A percentile compares a stretch with the other conserved stretches of the same genome.
phyloP scores from a whole-genome alignment of 2,113 vertebrate species.

The Neopipo cinnamomea region DNA sequence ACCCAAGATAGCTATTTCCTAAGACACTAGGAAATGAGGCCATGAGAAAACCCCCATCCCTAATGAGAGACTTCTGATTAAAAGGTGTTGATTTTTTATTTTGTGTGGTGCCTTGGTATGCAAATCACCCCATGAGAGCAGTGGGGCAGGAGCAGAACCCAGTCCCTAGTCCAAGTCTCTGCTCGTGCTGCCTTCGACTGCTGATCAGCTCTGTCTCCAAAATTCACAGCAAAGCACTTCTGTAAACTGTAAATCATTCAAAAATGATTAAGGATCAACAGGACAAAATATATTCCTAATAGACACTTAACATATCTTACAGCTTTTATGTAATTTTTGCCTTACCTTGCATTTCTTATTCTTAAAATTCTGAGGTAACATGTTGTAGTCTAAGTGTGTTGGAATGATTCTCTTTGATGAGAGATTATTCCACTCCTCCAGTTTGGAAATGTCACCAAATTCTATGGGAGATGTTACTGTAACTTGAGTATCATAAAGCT shows the following conservation, averaged over 20 bases:
- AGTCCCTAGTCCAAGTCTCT: neutral
- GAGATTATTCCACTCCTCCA: conserved; percentile 68
- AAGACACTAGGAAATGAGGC: neutral
- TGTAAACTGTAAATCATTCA: neutral
- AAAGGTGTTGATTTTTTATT: neutral
- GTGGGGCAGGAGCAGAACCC: neutral
- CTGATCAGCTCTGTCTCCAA: neutral
- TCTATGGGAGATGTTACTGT: conserved; percentile 74
- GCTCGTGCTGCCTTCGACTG: neutral
- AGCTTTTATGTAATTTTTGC: neutral
- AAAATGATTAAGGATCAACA: neutral
- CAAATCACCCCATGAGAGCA: neutral
- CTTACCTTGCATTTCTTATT: conserved; percentile 71
- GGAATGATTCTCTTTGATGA: conserved; percentile 72
- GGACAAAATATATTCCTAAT: neutral
- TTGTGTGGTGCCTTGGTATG: neutral
- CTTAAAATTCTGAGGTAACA: conserved; percentile 71
- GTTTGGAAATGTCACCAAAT: conserved; percentile 70
- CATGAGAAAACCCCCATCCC: neutral
- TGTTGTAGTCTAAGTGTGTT: conserved; percentile 70
- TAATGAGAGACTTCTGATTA: neutral
- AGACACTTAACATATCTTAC: neutral
- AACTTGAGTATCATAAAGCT: conserved; percentile 56
- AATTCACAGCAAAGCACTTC: neutral
- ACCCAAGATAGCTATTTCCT: neutral